Evolutionary conservation across 2,113 vertebrate species (phyloP), one percentile per base, ranked within the genome.

Genomic region (Albula goreensis): DNA sequence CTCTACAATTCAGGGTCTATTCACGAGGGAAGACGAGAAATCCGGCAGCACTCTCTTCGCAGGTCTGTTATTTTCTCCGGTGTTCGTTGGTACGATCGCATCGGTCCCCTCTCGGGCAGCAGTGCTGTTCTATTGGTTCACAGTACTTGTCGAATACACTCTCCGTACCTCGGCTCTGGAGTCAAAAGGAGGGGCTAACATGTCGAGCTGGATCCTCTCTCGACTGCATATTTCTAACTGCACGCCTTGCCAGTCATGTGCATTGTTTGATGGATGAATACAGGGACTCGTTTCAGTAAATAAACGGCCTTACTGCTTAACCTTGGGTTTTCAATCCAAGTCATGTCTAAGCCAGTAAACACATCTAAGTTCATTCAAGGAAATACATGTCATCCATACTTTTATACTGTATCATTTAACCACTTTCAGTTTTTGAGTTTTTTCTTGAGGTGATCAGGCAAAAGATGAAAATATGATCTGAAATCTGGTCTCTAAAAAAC

Each of bases 91-190:
- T 81, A 78, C 77, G 78, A 57, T 86, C 82, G 86, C 85, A 88
- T 88, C 91, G 89, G 90, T 93, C 92, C 92, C 90, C 89, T 90
- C 88, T 92, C 91, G 91, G 91, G 91, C 90, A 88, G 74, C 22
- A 80, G 85, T 85, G 57, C 50, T 88, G 90, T 91, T 82, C 89
- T 89, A 96, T 95, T 95, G 95, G 94, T 94, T 89, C 88, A 83
- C 88, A 78, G 89, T 85, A 89, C 89, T 89, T 90, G 89, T 87
- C 49, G 86, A 82, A 50, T 81, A 81, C 85, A 82, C 49, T 74
- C 57, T 80, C 66, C 80, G 57, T 50, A n/a, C 50, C 63, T 11
- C 86, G 88, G 90, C 85, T 85, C 88, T 83, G 85, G 78, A 90
- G n/a, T 70, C 51, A 80, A 74, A 49, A 93, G 93, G 93, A 94